Percentiles rank a stretch among this genome's conserved stretches.
Conservation (phyloP, 2,888 invertebrate species). For the Erebia palarica region DNA sequence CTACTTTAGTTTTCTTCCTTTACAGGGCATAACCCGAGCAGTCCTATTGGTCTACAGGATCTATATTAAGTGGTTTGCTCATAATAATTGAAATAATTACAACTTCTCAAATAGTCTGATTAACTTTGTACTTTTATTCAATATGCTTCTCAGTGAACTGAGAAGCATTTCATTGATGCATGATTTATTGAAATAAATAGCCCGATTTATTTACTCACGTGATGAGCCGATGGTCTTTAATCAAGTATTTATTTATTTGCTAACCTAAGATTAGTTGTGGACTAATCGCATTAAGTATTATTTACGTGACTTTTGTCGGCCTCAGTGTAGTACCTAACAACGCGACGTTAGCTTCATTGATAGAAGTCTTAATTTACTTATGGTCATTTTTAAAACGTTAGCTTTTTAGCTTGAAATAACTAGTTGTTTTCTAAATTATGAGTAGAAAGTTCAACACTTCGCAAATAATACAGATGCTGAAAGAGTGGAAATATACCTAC, state of each 20-base stretch:
- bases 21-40: no score
- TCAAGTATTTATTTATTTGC: background rate
- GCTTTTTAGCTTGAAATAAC: background rate
- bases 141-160: background rate
- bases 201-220: slow-evolving; percentile 3
- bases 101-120: no score
- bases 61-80: no score
- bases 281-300: slow-evolving; percentile 1
- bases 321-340: background rate
- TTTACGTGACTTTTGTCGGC: slow-evolving; percentile 9
- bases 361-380: background rate
- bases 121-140: background rate
- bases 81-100: no score
- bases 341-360: background rate
- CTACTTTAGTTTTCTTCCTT: no score
- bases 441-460: no score
- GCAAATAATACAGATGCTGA: no score
- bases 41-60: no score
- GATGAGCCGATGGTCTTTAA: slow-evolving; percentile 9
- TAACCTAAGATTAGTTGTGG: slow-evolving; percentile 5
- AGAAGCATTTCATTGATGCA: no score
- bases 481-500: no score
- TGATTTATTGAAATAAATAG: no score
- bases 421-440: background rate
- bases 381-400: background rate